These are phyloP conservation scores for Xiphophorus hellerii DNA, from an alignment of 2,113 vertebrate genomes.

Conservation along the genomic window DNA sequence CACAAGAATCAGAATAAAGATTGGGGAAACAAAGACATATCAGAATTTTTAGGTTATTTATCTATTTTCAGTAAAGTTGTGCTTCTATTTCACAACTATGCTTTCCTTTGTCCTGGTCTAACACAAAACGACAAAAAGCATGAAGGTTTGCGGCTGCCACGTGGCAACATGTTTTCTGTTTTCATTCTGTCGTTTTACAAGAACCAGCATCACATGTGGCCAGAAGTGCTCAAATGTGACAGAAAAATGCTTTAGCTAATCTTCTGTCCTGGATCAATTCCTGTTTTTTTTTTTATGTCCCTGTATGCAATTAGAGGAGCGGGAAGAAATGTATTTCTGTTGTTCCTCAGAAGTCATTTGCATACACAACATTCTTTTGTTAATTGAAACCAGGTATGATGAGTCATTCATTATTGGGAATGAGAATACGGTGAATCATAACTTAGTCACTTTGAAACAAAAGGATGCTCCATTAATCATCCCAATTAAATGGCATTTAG, in stretches of 20 bases:
- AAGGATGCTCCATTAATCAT: slow-evolving; percentile 4
- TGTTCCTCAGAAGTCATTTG: background rate
- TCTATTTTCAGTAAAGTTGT: background rate
- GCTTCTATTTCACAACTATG: background rate
- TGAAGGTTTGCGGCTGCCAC: background rate
- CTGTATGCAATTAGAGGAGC: background rate
- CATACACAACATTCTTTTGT: slow-evolving; percentile 5
- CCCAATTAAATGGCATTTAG: slow-evolving; percentile 3
- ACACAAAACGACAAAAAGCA: background rate
- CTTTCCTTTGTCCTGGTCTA: background rate
- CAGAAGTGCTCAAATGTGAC: background rate
- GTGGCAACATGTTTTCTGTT: background rate
- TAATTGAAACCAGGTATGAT: slow-evolving; percentile 23
- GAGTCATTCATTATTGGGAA: slow-evolving; percentile 37
- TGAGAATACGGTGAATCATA: slow-evolving; percentile 21
- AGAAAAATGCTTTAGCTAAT: background rate
- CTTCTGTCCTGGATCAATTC: background rate
- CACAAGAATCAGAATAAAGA: background rate
- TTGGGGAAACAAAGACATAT: background rate
- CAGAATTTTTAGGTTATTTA: background rate
- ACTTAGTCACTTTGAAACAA: slow-evolving; percentile 1
- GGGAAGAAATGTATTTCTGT: background rate
- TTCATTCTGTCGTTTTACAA: background rate
- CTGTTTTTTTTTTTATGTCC: background rate
- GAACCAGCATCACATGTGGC: background rate